phyloP scores from a whole-genome alignment of 2,888 invertebrate species.

The Sesamia inferens region DNA sequence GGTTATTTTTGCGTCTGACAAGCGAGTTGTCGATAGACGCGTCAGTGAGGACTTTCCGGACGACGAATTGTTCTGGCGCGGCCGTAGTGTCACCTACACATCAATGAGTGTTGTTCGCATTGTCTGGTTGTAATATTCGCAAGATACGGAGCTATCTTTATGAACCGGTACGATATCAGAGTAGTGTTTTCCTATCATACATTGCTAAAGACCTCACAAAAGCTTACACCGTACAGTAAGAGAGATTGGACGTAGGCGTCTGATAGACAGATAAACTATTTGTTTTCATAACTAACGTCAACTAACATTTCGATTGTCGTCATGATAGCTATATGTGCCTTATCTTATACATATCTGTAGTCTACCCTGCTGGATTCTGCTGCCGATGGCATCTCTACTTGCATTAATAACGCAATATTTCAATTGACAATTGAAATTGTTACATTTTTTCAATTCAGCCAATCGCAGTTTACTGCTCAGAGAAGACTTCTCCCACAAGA shows the following conservation, averaged over 20 bases:
- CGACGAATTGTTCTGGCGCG: conserved; percentile 41
- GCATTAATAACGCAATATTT: conserved; percentile 8
- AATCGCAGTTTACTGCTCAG: background rate
- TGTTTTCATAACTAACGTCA: background rate
- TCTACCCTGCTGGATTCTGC: conserved; percentile 1
- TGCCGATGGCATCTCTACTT: background rate
- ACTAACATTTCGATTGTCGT: background rate
- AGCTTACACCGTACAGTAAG: background rate
- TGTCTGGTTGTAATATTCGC: background rate
- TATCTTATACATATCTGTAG: background rate
- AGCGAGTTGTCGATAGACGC: conserved; percentile 77
- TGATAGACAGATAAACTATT: background rate
- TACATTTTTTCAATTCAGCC: conserved; percentile 3
- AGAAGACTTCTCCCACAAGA: background rate
- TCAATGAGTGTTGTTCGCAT: conserved; percentile 14
- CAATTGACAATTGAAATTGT: conserved; percentile 38
- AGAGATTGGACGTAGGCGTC: background rate
- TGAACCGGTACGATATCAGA: background rate
- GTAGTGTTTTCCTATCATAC: background rate
- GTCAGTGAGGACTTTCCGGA: conserved; percentile 76
- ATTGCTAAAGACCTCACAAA: background rate
- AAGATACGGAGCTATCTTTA: background rate
- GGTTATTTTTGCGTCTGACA: conserved; percentile 79
- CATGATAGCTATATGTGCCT: background rate
- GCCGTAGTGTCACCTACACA: conserved; percentile 43